phyloP scores from a whole-genome alignment of 1,140 invertebrate genomes.

The Tetragnatha versicolor region DNA sequence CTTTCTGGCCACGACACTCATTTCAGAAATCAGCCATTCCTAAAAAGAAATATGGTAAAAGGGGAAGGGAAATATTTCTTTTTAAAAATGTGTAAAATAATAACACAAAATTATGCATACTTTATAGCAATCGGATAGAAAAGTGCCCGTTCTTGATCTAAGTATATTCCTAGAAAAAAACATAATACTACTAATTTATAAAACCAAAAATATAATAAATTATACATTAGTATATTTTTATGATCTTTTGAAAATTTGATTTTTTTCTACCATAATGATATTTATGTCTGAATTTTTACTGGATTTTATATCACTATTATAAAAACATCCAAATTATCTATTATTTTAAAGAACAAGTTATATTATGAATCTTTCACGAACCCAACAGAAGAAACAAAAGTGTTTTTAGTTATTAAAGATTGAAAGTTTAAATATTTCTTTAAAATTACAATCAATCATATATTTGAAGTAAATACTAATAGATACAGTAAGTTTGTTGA shows the following conservation, averaged over 20 bases:
- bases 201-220: not conserved
- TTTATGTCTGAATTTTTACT: no score
- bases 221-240: not conserved
- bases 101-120: conserved; percentile 7
- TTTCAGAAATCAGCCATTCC: conserved; percentile 14
- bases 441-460: no score
- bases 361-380: no score
- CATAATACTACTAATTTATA: no score
- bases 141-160: conserved; percentile 45
- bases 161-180: conserved; percentile 37
- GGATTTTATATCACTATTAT: no score
- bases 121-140: conserved; percentile 54
- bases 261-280: not conserved
- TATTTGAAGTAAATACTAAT: no score
- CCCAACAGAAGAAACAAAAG: no score
- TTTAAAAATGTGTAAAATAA: conserved; percentile 7
- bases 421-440: no score
- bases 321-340: no score
- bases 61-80: not conserved
- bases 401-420: no score
- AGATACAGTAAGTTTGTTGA: no score
- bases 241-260: not conserved
- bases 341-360: no score
- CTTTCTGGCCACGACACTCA: conserved; percentile 5
- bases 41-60: conserved; percentile 8